Conservation (phyloP, 2,113 vertebrate species). For the Vulpes ferrilata region DNA sequence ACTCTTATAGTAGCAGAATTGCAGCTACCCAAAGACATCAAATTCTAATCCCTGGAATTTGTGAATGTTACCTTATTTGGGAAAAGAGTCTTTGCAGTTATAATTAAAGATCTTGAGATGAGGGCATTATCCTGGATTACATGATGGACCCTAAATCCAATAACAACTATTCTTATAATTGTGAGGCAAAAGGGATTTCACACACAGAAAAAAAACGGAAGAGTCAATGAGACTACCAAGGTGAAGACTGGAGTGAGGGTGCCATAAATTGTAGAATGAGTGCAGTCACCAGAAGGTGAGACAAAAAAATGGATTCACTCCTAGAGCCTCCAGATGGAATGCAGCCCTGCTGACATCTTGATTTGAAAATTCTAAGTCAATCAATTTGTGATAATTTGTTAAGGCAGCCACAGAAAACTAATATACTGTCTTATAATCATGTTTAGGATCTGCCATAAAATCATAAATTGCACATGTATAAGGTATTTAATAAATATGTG, state of each 20-base stretch:
- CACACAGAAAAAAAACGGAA: background rate
- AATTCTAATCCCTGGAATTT: background rate
- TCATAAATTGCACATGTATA: background rate
- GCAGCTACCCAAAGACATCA: background rate
- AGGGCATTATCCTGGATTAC: background rate
- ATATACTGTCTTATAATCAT: background rate
- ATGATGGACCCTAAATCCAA: background rate
- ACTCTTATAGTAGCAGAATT: background rate
- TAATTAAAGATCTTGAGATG: background rate
- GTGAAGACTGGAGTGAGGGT: background rate
- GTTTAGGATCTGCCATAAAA: background rate
- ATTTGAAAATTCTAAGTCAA: background rate
- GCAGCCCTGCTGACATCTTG: background rate
- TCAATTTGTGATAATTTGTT: background rate
- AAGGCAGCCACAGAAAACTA: background rate
- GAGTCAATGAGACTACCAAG: rapidly evolving
- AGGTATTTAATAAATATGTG: background rate
- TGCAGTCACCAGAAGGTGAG: background rate
- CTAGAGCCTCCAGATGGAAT: rapidly evolving
- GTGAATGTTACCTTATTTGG: background rate
- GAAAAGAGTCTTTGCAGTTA: background rate
- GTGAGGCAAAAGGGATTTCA: background rate
- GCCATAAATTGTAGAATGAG: background rate
- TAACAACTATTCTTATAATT: background rate
- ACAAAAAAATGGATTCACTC: background rate